Evolutionary conservation across 2,797 vertebrate genomes (phyloP), one percentile per base, ranked within the genome.

Genomic region (Todus mexicanus): DNA sequence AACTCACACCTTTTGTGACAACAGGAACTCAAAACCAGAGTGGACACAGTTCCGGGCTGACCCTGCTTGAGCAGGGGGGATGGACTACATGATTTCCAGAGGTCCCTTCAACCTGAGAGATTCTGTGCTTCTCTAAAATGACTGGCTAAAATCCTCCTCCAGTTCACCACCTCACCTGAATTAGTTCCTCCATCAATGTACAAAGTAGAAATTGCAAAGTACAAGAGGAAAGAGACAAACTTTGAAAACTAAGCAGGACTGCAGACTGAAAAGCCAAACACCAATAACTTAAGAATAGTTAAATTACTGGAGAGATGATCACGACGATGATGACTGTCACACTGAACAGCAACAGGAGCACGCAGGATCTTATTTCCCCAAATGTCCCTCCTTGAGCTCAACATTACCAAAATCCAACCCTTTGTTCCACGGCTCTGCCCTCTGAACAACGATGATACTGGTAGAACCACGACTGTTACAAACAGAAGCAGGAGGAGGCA

Each of bases 381-480:
- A 35, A 12, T 26, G 19, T 9, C 51, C 51, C 27, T 53, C 29
- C 27, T 18, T 35, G 22, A 64, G 21, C 15, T 50, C 63, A 47
- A 35, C 3, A 1, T 15, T 9, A 47, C 19, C n/a, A 11, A 27
- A 53, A 11, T 13, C 29, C 68, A 57, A 6, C 15, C 12, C 33
- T 71, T 29, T 21, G n/a, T 29, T 63, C 53, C 10, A 23, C 40
- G 45, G n/a, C 51, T 66, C 37, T 38, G 59, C 18, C 57, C 72
- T 27, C 50, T 6, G 51, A 56, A 29, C 0, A 1, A 53, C 0
- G 4, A 20, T 6, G 15, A 16, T 1, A 1, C 5, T 22, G 42
- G 37, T 6, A 37, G 38, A 77, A 57, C 56, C 61, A 45, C 22
- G n/a, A 2, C 15, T 3, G 25, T 15, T 16, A 33, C 20, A 31